phyloP scores from a whole-genome alignment of 2,113 vertebrate genomes.

The Xenus cinereus region DNA sequence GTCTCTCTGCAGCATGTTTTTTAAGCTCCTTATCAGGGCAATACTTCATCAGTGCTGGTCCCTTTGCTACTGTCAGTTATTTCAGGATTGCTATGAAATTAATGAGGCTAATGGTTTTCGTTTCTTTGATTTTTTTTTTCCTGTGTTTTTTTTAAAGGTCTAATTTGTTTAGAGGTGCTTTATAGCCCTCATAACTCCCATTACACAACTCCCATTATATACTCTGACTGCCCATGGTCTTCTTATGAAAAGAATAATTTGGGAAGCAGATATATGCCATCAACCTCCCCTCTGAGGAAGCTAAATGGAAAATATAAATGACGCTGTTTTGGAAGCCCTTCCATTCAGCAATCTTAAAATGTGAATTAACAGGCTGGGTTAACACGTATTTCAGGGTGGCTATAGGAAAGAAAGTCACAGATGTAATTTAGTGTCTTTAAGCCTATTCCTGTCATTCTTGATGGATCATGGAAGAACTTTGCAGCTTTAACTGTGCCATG shows the following conservation, averaged over 20 bases:
- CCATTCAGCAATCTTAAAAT: neutral
- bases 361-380: neutral
- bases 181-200: neutral
- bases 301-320: constrained; percentile 10
- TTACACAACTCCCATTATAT: neutral
- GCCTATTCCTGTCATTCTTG: neutral
- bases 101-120: constrained; percentile 10
- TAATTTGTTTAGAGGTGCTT: constrained; percentile 27
- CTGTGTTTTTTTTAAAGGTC: neutral
- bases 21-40: neutral
- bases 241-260: constrained; percentile 18
- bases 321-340: neutral
- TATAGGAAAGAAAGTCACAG: neutral
- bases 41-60: neutral
- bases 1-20: neutral
- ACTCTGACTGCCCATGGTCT: neutral
- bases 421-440: neutral
- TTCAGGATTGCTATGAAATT: constrained; percentile 30
- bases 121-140: neutral
- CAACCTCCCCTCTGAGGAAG: neutral
- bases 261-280: neutral
- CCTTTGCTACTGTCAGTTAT: constrained; percentile 28
- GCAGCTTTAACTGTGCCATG: neutral
- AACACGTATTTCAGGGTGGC: neutral
- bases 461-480: neutral